Conservation (phyloP, 2,888 invertebrate genomes). For the Tachystola acroxantha region DNA sequence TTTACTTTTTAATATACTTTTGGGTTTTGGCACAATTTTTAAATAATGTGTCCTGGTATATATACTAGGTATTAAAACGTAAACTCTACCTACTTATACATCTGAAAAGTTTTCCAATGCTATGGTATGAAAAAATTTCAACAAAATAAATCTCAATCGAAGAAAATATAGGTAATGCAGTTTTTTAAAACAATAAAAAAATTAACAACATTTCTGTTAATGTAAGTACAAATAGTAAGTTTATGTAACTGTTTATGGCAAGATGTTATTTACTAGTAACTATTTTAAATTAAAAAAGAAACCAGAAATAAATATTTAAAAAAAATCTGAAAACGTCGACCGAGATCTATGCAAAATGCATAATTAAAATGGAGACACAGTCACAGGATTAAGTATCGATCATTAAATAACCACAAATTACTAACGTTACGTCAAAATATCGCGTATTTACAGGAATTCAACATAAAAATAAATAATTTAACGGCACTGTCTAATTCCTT, state of each 20-base stretch:
- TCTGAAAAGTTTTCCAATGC: constrained; percentile 51
- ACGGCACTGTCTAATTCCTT: constrained; percentile 65
- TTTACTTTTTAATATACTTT: constrained; percentile 75
- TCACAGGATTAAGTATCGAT: constrained; percentile 46
- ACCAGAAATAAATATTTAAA: constrained; percentile 44
- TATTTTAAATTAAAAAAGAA: constrained; percentile 18
- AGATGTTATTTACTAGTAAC: constrained; percentile 24
- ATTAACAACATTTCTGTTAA: constrained; percentile 24
- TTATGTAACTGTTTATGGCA: constrained; percentile 25
- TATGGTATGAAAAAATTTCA: constrained; percentile 29
- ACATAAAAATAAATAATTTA: constrained; percentile 78
- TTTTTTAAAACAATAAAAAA: constrained; percentile 18
- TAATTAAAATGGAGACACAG: constrained; percentile 31
- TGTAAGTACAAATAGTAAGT: constrained; percentile 8
- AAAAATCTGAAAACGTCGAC: constrained; percentile 35
- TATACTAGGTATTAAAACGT: constrained; percentile 68
- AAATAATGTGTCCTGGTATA: constrained; percentile 75
- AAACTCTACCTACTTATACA: constrained; percentile 64
- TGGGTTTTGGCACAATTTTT: constrained; percentile 77
- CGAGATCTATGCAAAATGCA: constrained; percentile 53
- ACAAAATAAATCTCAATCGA: constrained; percentile 31
- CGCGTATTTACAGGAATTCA: constrained; percentile 72
- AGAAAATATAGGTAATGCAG: constrained; percentile 22
- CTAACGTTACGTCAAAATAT: constrained; percentile 67
- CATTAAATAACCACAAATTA: constrained; percentile 64